A percentile compares a stretch with the other conserved stretches of the same genome.
These are phyloP conservation scores for Hydrozoanthus tunicans DNA, from an alignment of 64 coral and sea anemone species.

Conservation along the genomic window DNA sequence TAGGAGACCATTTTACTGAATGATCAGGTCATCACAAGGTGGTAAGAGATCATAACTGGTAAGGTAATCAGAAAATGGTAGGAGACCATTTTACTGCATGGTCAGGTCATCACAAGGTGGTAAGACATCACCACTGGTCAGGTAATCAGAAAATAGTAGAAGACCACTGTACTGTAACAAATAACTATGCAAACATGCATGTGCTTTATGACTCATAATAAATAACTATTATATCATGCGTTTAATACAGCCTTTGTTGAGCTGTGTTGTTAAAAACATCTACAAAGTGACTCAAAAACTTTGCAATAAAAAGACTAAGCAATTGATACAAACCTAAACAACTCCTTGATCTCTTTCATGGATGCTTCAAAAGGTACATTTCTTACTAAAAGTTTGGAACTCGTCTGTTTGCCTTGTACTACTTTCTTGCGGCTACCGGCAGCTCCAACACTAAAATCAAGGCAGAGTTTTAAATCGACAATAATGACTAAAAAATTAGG, in stretches of 20 bases:
- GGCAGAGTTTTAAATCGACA: neutral
- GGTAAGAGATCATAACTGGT: neutral
- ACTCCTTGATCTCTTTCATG: constrained; percentile 80
- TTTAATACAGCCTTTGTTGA: neutral
- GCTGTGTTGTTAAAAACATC: neutral
- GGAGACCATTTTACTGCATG: neutral
- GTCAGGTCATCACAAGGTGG: neutral
- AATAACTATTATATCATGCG: too few species aligned
- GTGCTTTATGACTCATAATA: too few species aligned
- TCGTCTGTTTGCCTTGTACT: constrained; percentile 76
- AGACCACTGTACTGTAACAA: neutral
- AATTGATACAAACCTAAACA: constrained; percentile 80
- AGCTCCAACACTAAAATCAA: constrained; percentile 28
- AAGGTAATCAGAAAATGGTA: too few species aligned
- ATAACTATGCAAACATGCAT: too few species aligned
- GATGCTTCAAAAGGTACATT: constrained; percentile 98
- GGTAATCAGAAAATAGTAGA: neutral
- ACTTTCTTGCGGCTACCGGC: constrained; percentile 60
- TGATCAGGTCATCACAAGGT: too few species aligned
- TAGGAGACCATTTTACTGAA: neutral
- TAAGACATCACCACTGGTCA: neutral
- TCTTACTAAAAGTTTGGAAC: constrained; percentile 93
- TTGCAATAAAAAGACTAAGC: neutral
- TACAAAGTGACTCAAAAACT: neutral
- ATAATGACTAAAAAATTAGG: neutral